Evolutionary conservation across 2,888 invertebrate species (phyloP).

Genomic region (Machimus atricapillus): DNA sequence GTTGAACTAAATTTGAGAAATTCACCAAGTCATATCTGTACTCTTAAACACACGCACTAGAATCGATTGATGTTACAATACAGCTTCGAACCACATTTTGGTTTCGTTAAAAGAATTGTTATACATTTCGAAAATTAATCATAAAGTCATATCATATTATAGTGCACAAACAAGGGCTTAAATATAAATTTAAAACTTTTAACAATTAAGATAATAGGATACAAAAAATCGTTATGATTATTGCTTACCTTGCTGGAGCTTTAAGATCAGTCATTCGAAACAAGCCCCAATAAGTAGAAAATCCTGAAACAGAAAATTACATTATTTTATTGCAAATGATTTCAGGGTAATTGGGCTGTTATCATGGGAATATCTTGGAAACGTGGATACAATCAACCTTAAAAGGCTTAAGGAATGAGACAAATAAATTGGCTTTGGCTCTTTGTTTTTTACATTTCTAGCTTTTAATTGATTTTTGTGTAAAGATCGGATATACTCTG

Average conservation of each 20-base stretch:
- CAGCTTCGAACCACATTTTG: no score
- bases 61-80: no score
- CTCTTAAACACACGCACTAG: no score
- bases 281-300: constrained; percentile 58
- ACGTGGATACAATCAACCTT: neutral
- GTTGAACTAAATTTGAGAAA: no score
- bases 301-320: constrained; percentile 49
- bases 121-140: no score
- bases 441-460: neutral
- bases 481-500: neutral
- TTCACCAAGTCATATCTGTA: no score
- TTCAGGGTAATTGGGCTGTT: neutral
- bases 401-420: neutral
- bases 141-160: no score
- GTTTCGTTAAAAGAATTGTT: no score
- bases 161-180: no score
- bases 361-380: neutral
- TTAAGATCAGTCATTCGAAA: constrained; percentile 59
- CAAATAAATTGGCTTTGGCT: neutral
- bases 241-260: constrained; percentile 57
- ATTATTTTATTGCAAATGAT: neutral
- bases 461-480: neutral
- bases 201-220: neutral
- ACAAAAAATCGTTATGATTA: neutral
- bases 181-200: no score